Evolutionary conservation across 2,888 invertebrate genomes (phyloP).

Genomic region (Cordilura impudica): DNA sequence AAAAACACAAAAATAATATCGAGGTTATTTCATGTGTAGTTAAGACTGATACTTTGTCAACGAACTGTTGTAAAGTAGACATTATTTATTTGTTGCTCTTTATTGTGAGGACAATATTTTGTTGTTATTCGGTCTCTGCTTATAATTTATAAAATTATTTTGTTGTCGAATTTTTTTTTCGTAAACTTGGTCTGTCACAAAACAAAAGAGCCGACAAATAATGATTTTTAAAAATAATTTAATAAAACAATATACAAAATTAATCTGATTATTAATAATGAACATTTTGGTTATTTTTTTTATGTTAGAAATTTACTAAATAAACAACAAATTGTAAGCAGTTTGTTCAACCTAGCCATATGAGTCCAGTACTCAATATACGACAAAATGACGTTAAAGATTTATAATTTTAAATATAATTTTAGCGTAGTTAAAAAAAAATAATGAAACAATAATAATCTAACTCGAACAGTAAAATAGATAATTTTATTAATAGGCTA

Average conservation of each 20-base stretch:
- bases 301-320: too few species aligned
- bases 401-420: too few species aligned
- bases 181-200: not conserved
- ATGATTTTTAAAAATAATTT: not conserved
- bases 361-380: too few species aligned
- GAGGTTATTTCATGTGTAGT: slow-evolving; percentile 12
- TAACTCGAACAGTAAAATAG: too few species aligned
- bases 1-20: not conserved
- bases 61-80: slow-evolving; percentile 45
- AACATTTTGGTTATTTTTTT: too few species aligned
- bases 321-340: too few species aligned
- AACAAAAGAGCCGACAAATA: not conserved
- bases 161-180: not conserved
- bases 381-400: too few species aligned
- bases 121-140: not conserved
- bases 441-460: too few species aligned
- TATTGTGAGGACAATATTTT: slow-evolving; percentile 6
- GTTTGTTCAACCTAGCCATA: too few species aligned
- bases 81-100: slow-evolving; percentile 38
- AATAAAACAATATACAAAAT: not conserved
- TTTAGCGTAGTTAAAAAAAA: too few species aligned
- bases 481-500: too few species aligned
- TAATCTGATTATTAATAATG: not conserved
- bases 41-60: slow-evolving; percentile 45
- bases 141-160: slow-evolving; percentile 10